Evolutionary conservation across 2,888 invertebrate genomes (phyloP).

Genomic region (Rhagophthalmus giganteus): DNA sequence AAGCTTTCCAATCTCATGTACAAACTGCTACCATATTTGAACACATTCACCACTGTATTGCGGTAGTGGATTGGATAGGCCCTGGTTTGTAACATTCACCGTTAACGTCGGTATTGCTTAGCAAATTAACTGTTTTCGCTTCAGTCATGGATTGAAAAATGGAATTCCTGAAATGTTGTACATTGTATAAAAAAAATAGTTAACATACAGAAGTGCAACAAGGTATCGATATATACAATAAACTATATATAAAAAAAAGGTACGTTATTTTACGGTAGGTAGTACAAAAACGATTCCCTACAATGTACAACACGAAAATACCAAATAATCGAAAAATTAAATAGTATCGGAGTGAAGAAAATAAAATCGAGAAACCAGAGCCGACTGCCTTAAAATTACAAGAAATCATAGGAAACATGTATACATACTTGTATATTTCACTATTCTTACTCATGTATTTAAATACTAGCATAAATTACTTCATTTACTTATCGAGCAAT

Average conservation of each 20-base stretch:
- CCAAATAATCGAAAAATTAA: conserved; percentile 13
- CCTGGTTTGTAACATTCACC: conserved; percentile 36
- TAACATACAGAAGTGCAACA: conserved; percentile 27
- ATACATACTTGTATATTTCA: conserved; percentile 51
- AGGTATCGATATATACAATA: conserved; percentile 21
- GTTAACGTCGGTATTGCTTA: conserved; percentile 24
- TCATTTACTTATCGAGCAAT: conserved; percentile 48
- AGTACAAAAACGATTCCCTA: conserved; percentile 22
- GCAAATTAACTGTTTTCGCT: conserved; percentile 18
- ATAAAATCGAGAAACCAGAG: conserved; percentile 40
- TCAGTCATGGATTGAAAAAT: neutral
- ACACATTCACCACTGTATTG: conserved; percentile 46
- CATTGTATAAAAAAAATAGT: conserved; percentile 21
- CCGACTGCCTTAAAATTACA: conserved; percentile 46
- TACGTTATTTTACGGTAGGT: conserved; percentile 22
- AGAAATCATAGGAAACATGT: conserved; percentile 53
- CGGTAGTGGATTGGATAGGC: conserved; percentile 45
- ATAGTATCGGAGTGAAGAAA: conserved; percentile 26
- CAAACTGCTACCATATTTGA: conserved; percentile 44
- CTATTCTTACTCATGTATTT: conserved; percentile 51
- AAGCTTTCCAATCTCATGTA: conserved; percentile 33
- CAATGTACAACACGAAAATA: conserved; percentile 20
- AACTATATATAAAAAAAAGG: conserved; percentile 21
- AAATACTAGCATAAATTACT: conserved; percentile 55
- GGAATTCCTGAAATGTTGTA: conserved; percentile 15